Conservation (phyloP, 2,888 invertebrate species). For the Philereme transversata region DNA sequence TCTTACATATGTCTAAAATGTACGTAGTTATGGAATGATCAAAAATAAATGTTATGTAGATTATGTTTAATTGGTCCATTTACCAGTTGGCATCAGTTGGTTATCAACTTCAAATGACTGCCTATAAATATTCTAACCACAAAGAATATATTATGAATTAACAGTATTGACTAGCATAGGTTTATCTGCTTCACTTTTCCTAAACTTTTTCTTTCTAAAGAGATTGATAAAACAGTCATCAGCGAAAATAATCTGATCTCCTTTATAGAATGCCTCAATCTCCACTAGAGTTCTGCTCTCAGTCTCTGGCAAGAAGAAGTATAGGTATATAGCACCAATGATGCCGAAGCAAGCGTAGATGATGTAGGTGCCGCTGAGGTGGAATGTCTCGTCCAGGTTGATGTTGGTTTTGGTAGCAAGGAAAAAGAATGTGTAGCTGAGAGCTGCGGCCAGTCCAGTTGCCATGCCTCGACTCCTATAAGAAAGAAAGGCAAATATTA, state of each 20-base stretch:
- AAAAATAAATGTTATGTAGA: no score
- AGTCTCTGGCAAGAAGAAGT: constrained; percentile 82
- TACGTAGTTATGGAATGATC: no score
- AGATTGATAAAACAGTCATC: constrained; percentile 72
- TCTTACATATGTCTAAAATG: no score
- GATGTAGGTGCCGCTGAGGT: constrained; percentile 77
- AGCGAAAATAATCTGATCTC: constrained; percentile 67
- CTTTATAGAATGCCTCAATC: constrained; percentile 78
- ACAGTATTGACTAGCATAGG: constrained; percentile 65
- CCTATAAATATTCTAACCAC: background rate
- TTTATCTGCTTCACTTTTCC: constrained; percentile 53
- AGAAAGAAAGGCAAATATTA: constrained; percentile 22
- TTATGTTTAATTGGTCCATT: no score
- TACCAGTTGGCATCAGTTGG: background rate
- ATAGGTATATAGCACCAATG: constrained; percentile 76
- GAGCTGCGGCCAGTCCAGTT: constrained; percentile 78
- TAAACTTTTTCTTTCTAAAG: constrained; percentile 59
- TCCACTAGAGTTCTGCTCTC: constrained; percentile 79
- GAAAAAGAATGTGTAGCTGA: constrained; percentile 77
- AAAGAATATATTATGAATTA: constrained; percentile 30
- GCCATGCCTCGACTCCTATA: constrained; percentile 81
- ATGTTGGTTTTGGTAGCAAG: constrained; percentile 80
- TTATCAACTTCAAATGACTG: background rate
- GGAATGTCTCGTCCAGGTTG: constrained; percentile 73
- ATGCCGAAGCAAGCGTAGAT: constrained; percentile 73